Evolutionary conservation across 2,113 vertebrate genomes (phyloP), one percentile per base, ranked within the genome.

Genomic region (Siniperca chuatsi): DNA sequence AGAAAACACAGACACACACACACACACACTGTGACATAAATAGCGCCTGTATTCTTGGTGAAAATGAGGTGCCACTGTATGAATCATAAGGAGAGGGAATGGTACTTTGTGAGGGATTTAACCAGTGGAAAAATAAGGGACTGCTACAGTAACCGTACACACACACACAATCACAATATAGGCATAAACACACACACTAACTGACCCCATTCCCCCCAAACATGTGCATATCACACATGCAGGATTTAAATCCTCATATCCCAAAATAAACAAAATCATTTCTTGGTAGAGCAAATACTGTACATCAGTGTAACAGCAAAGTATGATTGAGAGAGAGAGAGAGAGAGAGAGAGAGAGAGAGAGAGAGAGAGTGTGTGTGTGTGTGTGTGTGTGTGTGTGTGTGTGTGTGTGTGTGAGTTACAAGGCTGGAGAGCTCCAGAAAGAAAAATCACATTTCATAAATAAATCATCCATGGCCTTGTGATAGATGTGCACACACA

Each of bases 361-460:
- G 29, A 29, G 29, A 29, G 29, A 29, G 29, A 2, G 29, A n/a
- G 50, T 79, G 57, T 71, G 61, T 75, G 61, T 35, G 65, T 65
- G 40, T 57, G 57, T 65, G 58, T 74, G 37, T 54, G 62, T 67
- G 69, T 57, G 70, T 80, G 57, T 78, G 64, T 83, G 58, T 75
- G 62, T 71, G 66, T 67, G 64, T 77, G 66, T 64, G 48, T 58
- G 72, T 48, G 62, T 58, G 78, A 79, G 79, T 87, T 79, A 82
- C 71, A 92, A 89, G 85, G 72, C 79, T 85, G 86, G 79, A 90
- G 83, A 90, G 87, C 87, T 78, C 79, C 79, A 87, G 90, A 90
- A 90, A 88, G 83, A 91, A 93, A 92, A 94, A 93, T 94, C 87
- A 89, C 85, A 93, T 92, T 91, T 94, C 75, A 91, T 94, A 92